These are phyloP conservation scores for Athene cunicularia DNA, from an alignment of 2,113 vertebrate species.

Conservation along the genomic window DNA sequence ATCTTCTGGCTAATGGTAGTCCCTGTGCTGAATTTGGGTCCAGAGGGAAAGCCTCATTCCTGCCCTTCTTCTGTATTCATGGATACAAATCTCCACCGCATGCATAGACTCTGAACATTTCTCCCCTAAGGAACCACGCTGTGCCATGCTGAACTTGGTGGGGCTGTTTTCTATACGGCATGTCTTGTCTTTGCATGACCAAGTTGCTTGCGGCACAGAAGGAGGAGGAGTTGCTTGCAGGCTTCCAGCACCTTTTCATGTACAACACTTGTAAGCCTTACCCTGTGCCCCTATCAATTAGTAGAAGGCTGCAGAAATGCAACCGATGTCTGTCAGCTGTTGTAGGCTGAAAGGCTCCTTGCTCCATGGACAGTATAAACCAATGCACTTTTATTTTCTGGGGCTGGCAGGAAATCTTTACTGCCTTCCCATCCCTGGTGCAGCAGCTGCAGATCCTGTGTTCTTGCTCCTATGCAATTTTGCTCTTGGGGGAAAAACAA, in stretches of 20 bases:
- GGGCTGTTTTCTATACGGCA: not conserved
- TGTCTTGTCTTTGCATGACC: not conserved
- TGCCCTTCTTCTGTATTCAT: not conserved
- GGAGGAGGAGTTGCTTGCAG: not conserved
- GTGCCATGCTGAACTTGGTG: not conserved
- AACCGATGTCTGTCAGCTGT: not conserved
- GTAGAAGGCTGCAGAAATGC: not conserved
- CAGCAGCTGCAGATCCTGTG: not conserved
- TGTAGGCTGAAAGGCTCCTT: not conserved
- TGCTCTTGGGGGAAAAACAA: not conserved
- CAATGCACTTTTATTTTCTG: not conserved
- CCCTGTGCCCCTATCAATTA: not conserved
- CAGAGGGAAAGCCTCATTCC: not conserved
- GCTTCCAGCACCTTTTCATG: not conserved
- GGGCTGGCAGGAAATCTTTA: not conserved
- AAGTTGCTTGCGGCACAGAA: not conserved
- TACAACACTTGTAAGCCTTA: too few species aligned
- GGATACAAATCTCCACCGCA: not conserved
- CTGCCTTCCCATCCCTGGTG: too few species aligned
- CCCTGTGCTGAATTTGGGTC: not conserved
- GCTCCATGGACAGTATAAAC: not conserved
- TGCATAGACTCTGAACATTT: accelerated
- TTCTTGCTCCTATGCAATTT: not conserved
- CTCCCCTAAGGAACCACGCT: not conserved
- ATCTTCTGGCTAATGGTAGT: not conserved